Conservation (phyloP, 2,113 vertebrate genomes). For the Crocuta crocuta region DNA sequence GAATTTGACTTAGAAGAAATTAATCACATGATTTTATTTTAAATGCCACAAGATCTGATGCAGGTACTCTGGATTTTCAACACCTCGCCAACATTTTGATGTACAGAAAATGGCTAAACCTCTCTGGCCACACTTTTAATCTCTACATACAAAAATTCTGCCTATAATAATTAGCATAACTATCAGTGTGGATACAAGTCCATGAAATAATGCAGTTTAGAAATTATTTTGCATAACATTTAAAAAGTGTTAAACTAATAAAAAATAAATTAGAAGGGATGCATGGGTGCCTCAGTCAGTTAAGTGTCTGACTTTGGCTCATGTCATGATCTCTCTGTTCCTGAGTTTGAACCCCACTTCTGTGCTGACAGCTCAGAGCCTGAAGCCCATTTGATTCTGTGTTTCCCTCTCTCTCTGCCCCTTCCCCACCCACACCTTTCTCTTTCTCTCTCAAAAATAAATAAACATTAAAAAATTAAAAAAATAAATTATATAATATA, state of each 20-base stretch:
- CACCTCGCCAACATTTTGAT: neutral
- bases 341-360: too few species aligned
- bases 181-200: neutral
- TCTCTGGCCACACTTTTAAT: neutral
- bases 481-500: neutral
- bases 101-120: neutral
- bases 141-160: neutral
- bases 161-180: neutral
- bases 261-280: neutral
- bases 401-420: too few species aligned
- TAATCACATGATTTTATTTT: neutral
- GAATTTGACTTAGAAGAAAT: conserved; percentile 4
- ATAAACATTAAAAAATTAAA: neutral
- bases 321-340: too few species aligned
- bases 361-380: too few species aligned
- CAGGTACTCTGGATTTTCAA: neutral
- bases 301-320: too few species aligned
- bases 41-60: neutral
- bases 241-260: neutral
- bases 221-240: neutral
- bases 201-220: neutral
- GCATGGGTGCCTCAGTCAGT: too few species aligned
- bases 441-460: too few species aligned
- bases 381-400: too few species aligned
- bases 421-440: too few species aligned